Percentiles rank a stretch among this genome's conserved stretches.
Conservation (phyloP, 2,888 invertebrate species). For the Dasypolia templi region DNA sequence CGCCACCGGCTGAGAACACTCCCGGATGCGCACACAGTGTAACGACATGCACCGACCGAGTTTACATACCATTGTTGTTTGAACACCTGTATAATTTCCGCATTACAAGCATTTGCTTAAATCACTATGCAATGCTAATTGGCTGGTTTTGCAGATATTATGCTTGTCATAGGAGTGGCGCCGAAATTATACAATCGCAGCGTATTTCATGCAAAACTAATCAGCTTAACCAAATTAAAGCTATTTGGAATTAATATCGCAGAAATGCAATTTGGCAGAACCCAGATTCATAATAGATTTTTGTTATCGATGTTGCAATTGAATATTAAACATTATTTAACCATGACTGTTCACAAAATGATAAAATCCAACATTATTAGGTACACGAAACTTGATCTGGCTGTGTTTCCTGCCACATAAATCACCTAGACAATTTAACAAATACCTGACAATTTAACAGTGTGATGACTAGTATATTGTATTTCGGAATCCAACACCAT, state of each 20-base stretch:
- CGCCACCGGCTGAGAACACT: not conserved
- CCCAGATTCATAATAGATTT: not conserved
- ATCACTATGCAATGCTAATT: slow-evolving; percentile 14
- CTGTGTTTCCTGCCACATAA: not conserved
- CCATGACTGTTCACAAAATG: not conserved
- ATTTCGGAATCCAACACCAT: not conserved
- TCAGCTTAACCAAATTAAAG: not conserved
- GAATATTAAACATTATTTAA: not conserved
- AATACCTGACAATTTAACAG: not conserved
- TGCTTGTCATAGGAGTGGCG: not conserved
- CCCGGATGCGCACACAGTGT: not conserved
- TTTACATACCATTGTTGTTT: slow-evolving; percentile 30
- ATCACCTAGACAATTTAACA: slow-evolving; percentile 15
- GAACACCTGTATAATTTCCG: slow-evolving; percentile 41
- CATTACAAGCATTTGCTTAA: slow-evolving; percentile 48
- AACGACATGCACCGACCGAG: slow-evolving; percentile 17
- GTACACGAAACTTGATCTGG: not conserved
- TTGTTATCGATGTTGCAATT: no score
- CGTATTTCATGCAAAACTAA: slow-evolving; percentile 1
- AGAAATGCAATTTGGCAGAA: not conserved
- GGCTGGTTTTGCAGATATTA: slow-evolving; percentile 30
- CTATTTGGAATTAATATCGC: no score
- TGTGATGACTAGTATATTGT: slow-evolving; percentile 5
- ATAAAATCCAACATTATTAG: not conserved
- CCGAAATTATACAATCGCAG: not conserved